A percentile compares a stretch with the other conserved stretches of the same genome.
Conservation (phyloP, 2,888 invertebrate species). For the Macroteleia sp. region DNA sequence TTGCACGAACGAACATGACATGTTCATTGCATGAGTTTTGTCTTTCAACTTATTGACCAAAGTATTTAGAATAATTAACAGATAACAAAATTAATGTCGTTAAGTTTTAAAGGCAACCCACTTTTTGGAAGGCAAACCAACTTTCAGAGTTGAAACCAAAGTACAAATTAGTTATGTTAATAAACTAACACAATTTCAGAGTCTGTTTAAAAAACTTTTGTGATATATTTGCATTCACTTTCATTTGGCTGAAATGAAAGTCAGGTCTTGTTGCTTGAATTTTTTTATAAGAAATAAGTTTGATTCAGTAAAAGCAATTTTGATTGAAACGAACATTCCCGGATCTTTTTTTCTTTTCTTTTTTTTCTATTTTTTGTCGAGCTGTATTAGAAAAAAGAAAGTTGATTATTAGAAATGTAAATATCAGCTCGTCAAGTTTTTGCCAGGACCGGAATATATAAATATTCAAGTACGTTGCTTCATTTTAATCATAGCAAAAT, state of each 20-base stretch:
- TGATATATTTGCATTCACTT: neutral
- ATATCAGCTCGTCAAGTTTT: constrained; percentile 35
- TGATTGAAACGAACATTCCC: constrained; percentile 3
- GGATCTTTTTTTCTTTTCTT: neutral
- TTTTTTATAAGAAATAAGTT: neutral
- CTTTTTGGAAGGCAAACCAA: neutral
- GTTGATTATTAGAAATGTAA: constrained; percentile 38
- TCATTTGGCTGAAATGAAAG: neutral
- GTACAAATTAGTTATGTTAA: constrained; percentile 10
- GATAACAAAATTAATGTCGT: constrained; percentile 1
- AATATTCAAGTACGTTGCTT: constrained; percentile 33
- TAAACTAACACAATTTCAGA: constrained; percentile 3
- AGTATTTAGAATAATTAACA: constrained; percentile 34
- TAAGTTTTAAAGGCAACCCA: neutral
- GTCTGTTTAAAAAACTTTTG: neutral
- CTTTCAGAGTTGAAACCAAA: no score
- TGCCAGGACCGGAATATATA: constrained; percentile 21
- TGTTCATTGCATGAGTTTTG: neutral
- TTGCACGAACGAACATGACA: no score
- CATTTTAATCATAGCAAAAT: constrained; percentile 25
- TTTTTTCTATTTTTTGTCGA: no score
- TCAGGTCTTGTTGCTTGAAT: neutral
- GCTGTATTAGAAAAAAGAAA: constrained; percentile 22
- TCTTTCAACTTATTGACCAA: constrained; percentile 15
- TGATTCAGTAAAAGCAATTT: neutral